Conservation (phyloP, 2,797 vertebrate genomes). For the Lycodopsis pacificus region DNA sequence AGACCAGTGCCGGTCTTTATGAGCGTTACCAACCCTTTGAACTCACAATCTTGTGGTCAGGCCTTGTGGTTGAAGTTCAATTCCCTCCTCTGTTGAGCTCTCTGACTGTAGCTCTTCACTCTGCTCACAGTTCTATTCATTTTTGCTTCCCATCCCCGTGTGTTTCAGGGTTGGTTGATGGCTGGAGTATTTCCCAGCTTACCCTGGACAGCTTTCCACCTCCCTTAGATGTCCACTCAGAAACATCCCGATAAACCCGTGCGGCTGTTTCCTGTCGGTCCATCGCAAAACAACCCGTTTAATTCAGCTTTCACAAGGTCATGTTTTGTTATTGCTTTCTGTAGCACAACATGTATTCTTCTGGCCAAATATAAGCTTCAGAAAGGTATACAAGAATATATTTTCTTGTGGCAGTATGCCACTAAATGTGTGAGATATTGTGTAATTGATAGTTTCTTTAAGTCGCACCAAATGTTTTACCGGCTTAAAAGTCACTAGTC, state of each 20-base stretch:
- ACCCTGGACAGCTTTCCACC: background rate
- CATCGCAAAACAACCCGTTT: background rate
- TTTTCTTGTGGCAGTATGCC: background rate
- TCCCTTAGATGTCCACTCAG: background rate
- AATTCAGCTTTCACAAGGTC: constrained; percentile 51
- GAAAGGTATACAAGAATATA: background rate
- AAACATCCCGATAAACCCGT: constrained; percentile 11
- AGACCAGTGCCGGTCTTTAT: background rate
- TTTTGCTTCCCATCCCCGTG: background rate
- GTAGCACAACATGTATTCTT: background rate
- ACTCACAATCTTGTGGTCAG: background rate
- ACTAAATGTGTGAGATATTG: background rate
- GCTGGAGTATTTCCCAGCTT: constrained; percentile 20
- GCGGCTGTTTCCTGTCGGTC: background rate
- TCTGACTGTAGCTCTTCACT: background rate
- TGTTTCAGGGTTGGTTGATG: constrained; percentile 1
- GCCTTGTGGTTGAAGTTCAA: constrained; percentile 7
- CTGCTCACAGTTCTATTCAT: background rate
- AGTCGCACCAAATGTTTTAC: no score
- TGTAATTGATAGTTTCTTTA: background rate
- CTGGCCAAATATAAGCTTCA: constrained; percentile 3
- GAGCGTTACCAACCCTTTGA: background rate
- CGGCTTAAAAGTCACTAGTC: background rate
- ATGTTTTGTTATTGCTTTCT: constrained; percentile 40
- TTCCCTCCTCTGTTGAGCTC: background rate